A percentile compares a stretch with the other conserved stretches of the same genome.
Evolutionary conservation across 1,140 invertebrate species (phyloP).

Genomic region (Macrocentrus cingulum): DNA sequence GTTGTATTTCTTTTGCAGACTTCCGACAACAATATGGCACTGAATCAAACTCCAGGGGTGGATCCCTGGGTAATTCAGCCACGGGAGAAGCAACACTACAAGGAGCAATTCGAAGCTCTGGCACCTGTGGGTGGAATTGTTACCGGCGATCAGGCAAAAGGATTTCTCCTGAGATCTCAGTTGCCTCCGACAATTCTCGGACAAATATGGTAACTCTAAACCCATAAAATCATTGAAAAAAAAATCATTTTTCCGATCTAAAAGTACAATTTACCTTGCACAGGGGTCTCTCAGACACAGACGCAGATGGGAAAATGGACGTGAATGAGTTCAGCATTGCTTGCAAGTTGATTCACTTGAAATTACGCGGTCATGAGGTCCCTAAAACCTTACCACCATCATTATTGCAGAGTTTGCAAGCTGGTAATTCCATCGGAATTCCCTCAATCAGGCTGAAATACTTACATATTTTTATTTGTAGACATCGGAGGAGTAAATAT

Average conservation of each 20-base stretch:
- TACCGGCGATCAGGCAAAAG: slow-evolving; percentile 93
- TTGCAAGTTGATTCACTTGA: slow-evolving; percentile 94
- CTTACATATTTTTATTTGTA: slow-evolving; percentile 1
- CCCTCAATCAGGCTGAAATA: slow-evolving; percentile 50
- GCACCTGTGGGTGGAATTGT: slow-evolving; percentile 85
- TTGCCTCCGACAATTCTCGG: slow-evolving; percentile 84
- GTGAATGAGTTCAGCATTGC: slow-evolving; percentile 96
- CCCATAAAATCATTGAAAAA: slow-evolving; percentile 9
- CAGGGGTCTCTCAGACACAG: slow-evolving; percentile 91
- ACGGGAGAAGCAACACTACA: slow-evolving; percentile 84
- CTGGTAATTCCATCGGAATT: too few species aligned
- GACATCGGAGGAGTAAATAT: not conserved
- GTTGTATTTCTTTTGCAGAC: too few species aligned
- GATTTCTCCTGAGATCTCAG: slow-evolving; percentile 91
- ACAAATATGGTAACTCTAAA: slow-evolving; percentile 84
- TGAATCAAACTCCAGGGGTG: slow-evolving; percentile 40
- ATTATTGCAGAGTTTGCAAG: slow-evolving; percentile 68
- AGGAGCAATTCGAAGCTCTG: slow-evolving; percentile 86
- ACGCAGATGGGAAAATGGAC: slow-evolving; percentile 96
- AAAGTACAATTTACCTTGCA: slow-evolving; percentile 37
- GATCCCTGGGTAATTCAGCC: slow-evolving; percentile 89
- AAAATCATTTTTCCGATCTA: slow-evolving; percentile 3
- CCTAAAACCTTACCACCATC: slow-evolving; percentile 81
- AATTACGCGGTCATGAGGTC: slow-evolving; percentile 87
- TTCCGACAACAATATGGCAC: too few species aligned